Evolutionary conservation across 2,797 vertebrate genomes (phyloP).

Genomic region (Melopsittacus undulatus): DNA sequence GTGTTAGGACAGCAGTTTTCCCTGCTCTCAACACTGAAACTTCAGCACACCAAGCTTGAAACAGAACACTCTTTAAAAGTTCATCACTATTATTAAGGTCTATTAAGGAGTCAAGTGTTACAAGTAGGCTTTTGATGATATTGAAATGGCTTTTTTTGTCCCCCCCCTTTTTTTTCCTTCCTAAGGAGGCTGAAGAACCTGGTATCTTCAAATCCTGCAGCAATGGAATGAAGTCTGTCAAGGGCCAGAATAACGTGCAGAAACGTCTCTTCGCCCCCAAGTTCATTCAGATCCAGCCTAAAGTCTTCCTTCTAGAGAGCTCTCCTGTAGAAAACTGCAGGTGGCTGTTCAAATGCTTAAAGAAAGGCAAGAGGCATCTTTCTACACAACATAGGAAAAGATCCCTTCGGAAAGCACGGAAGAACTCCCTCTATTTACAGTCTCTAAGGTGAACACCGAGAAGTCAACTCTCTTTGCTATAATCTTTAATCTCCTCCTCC

Average conservation of each 20-base stretch:
- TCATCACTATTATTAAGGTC: neutral
- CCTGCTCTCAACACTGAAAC: neutral
- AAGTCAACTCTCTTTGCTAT: neutral
- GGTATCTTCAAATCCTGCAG: conserved; percentile 22
- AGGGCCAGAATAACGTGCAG: neutral
- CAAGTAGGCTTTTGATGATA: conserved; percentile 4
- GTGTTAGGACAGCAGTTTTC: neutral
- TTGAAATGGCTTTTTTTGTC: conserved; percentile 40
- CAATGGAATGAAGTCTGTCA: conserved; percentile 25
- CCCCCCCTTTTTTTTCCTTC: neutral
- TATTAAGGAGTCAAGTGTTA: neutral
- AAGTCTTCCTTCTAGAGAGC: neutral
- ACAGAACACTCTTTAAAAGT: neutral
- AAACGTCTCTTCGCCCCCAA: neutral
- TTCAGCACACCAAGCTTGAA: neutral
- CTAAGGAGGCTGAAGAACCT: neutral
- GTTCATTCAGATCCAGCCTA: neutral
- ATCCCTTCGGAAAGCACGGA: neutral
- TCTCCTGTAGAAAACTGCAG: neutral
- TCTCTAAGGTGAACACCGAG: neutral
- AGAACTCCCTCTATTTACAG: neutral
- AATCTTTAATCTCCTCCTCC: neutral
- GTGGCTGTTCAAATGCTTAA: neutral
- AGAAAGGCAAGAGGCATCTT: conserved; percentile 12
- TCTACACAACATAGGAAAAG: neutral